Evolutionary conservation across 2,113 vertebrate species (phyloP).

Genomic region (Anser brachyrhynchus): DNA sequence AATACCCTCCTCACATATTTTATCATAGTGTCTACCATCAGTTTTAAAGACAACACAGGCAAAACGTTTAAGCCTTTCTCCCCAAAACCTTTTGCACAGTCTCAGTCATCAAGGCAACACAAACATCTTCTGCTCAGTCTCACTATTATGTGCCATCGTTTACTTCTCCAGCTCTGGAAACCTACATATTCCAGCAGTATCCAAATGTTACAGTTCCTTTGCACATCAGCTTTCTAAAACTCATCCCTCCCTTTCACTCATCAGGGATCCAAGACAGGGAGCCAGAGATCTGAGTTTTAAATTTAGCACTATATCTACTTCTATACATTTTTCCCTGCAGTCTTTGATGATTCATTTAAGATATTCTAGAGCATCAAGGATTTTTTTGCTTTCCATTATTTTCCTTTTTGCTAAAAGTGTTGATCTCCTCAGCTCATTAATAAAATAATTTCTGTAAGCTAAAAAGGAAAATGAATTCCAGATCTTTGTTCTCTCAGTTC

Average conservation of each 20-base stretch:
- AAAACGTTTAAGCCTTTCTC: background rate
- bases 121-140: background rate
- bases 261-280: background rate
- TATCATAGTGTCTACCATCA: background rate
- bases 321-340: background rate
- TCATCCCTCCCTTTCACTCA: background rate
- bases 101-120: background rate
- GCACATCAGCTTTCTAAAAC: background rate
- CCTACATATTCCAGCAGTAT: background rate
- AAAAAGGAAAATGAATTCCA: background rate
- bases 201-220: background rate
- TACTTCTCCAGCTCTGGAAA: background rate
- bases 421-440: background rate
- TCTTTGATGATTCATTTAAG: background rate
- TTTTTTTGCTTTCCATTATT: background rate
- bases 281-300: background rate
- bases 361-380: background rate
- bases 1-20: background rate
- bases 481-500: background rate
- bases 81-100: background rate
- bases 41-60: background rate
- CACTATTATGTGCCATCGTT: background rate
- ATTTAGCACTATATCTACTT: background rate
- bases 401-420: background rate
- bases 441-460: background rate